Conservation (phyloP, 2,113 vertebrate species). For the Catharus minimus region DNA sequence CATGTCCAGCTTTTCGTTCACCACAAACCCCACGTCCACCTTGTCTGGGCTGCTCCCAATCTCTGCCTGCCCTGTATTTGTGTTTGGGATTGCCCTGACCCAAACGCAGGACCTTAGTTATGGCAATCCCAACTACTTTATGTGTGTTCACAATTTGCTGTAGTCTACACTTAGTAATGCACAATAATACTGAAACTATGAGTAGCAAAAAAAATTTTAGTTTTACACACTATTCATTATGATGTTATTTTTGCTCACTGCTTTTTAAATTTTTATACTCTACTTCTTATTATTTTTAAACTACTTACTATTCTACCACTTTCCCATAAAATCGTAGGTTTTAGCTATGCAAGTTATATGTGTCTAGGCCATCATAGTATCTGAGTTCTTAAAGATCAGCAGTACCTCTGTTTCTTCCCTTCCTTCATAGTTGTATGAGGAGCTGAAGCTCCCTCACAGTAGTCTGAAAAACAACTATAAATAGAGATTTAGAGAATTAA, state of each 20-base stretch:
- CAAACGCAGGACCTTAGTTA: not conserved
- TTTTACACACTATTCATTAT: not conserved
- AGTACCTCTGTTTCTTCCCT: not conserved
- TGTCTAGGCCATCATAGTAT: not conserved
- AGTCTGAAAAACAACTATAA: not conserved
- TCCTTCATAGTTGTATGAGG: not conserved
- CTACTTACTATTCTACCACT: not conserved
- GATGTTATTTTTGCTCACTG: not conserved
- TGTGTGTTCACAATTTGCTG: not conserved
- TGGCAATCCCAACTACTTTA: not conserved
- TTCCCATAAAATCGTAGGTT: not conserved
- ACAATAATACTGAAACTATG: not conserved
- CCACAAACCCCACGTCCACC: not conserved
- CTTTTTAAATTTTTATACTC: not conserved
- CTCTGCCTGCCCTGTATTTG: not conserved
- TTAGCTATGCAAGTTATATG: not conserved
- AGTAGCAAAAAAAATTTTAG: not conserved
- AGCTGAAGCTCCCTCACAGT: not conserved
- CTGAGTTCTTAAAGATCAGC: not conserved
- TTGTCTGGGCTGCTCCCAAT: fast-evolving
- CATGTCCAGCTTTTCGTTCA: fast-evolving
- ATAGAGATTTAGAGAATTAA: not conserved
- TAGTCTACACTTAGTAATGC: not conserved
- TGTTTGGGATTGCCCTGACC: not conserved
- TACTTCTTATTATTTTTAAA: not conserved